Conservation (phyloP, 2,888 invertebrate species). For the Brassicogethes aeneus region DNA sequence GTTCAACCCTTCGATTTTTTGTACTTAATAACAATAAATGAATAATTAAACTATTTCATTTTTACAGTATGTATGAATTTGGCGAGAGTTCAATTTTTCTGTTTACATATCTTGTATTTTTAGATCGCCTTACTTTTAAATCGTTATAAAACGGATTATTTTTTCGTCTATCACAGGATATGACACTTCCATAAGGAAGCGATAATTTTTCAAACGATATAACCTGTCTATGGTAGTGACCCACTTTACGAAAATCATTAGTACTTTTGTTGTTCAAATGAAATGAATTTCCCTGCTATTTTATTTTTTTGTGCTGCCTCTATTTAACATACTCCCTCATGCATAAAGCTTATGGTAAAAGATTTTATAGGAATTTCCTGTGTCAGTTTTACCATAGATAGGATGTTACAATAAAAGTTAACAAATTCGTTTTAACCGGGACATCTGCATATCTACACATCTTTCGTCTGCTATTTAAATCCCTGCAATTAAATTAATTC, state of each 20-base stretch:
- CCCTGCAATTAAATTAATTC: too few species aligned
- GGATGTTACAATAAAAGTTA: not conserved
- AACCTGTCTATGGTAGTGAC: not conserved
- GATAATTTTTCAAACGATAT: conserved; percentile 6
- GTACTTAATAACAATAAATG: conserved; percentile 8
- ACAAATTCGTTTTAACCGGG: too few species aligned
- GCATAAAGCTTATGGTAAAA: conserved; percentile 1
- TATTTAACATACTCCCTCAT: conserved; percentile 5
- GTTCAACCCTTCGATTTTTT: too few species aligned
- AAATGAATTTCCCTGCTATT: too few species aligned
- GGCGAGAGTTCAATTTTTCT: conserved; percentile 18
- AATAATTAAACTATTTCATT: too few species aligned
- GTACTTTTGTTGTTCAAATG: not conserved
- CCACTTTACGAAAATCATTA: conserved; percentile 1
- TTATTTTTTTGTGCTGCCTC: not conserved
- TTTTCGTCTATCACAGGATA: conserved; percentile 14
- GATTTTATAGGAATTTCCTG: not conserved
- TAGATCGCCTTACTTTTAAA: conserved; percentile 8
- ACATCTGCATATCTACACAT: too few species aligned
- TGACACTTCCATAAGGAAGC: conserved; percentile 15
- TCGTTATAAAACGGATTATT: conserved; percentile 3
- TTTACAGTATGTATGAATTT: conserved; percentile 7
- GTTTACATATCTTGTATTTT: conserved; percentile 18
- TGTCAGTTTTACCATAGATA: not conserved
- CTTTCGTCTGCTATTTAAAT: too few species aligned